A percentile compares a stretch with the other conserved stretches of the same genome.
Conservation (phyloP, 2,888 invertebrate species). For the Cheilosia pagana region DNA sequence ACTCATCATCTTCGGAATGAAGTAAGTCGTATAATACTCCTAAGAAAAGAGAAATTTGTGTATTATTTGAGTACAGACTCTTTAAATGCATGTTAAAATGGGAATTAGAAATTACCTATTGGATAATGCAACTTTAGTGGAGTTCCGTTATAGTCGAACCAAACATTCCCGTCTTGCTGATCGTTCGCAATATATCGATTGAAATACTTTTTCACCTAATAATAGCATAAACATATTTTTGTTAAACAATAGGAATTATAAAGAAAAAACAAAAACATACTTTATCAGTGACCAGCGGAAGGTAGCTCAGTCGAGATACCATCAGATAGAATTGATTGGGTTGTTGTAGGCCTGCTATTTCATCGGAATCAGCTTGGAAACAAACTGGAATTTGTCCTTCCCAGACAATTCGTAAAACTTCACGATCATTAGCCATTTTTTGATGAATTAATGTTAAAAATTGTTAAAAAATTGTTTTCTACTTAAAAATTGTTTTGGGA, state of each 20-base stretch:
- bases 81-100: too few relatives aligned
- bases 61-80: not conserved
- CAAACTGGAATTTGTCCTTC: constrained; percentile 97
- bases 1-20: constrained; percentile 87
- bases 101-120: constrained; percentile 85
- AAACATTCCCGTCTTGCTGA: constrained; percentile 94
- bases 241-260: not conserved
- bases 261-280: constrained; percentile 83
- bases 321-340: constrained; percentile 97
- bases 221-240: constrained; percentile 57
- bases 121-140: constrained; percentile 96
- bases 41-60: constrained; percentile 12
- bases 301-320: constrained; percentile 96
- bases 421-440: constrained; percentile 96
- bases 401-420: constrained; percentile 97
- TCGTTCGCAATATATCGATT: constrained; percentile 91
- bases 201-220: constrained; percentile 94
- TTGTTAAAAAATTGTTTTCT: constrained; percentile 37
- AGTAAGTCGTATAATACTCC: constrained; percentile 96
- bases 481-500: constrained; percentile 49
- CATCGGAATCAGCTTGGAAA: constrained; percentile 94
- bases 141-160: constrained; percentile 96
- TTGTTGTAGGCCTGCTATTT: constrained; percentile 93
- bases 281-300: constrained; percentile 97
- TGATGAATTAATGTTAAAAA: not conserved